Evolutionary conservation across 2,113 vertebrate species (phyloP).

Genomic region (Sander vitreus): DNA sequence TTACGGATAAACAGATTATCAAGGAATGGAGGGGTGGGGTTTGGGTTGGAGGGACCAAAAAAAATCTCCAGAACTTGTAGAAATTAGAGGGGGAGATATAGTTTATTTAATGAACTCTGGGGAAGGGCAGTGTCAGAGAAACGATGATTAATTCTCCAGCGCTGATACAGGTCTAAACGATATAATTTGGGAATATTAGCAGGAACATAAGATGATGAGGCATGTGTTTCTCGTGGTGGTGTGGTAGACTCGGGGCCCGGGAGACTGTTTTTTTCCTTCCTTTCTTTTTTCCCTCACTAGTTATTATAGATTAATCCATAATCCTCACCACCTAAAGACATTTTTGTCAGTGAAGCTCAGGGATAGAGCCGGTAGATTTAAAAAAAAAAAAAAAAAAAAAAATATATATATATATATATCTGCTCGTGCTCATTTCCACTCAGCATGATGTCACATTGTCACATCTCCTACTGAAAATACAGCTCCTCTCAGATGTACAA

Average conservation of each 20-base stretch:
- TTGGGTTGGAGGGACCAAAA: constrained; percentile 2
- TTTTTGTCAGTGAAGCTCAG: constrained; percentile 75
- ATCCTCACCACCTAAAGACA: constrained; percentile 80
- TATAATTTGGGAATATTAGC: constrained; percentile 77
- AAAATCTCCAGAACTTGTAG: constrained; percentile 50
- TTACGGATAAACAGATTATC: constrained; percentile 84
- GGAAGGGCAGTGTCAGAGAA: constrained; percentile 57
- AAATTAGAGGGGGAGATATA: constrained; percentile 35
- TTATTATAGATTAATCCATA: constrained; percentile 81
- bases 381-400: no score
- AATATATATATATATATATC: constrained; percentile 13
- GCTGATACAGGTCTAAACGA: constrained; percentile 65
- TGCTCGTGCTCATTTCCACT: constrained; percentile 61
- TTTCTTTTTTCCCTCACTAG: constrained; percentile 73
- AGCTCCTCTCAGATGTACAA: constrained; percentile 45
- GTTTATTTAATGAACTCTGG: constrained; percentile 74
- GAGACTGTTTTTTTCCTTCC: constrained; percentile 24
- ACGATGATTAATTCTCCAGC: constrained; percentile 68
- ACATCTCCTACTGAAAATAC: constrained; percentile 55
- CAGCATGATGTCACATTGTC: constrained; percentile 75
- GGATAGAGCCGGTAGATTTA: constrained; percentile 59
- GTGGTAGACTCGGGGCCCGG: constrained; percentile 32
- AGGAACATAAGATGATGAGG: constrained; percentile 67
- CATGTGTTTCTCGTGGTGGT: constrained; percentile 45
- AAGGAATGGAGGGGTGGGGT: constrained; percentile 55